A percentile compares a stretch with the other conserved stretches of the same genome.
Conservation (phyloP, 2,113 vertebrate species). For the Dendrocopos noguchii region DNA sequence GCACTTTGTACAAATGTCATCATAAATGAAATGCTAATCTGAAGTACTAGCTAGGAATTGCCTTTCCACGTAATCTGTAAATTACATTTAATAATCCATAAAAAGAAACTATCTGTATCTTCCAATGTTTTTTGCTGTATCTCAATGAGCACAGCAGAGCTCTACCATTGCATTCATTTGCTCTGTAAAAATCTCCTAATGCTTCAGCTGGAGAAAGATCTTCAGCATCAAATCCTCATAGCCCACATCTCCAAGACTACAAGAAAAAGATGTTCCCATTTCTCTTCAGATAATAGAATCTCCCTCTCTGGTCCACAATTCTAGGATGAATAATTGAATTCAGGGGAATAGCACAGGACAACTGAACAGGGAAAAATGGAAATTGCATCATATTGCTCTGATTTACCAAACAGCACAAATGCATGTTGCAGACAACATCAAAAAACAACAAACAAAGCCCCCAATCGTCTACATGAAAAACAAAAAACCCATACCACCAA, state of each 20-base stretch:
- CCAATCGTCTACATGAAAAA: neutral
- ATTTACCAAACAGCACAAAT: neutral
- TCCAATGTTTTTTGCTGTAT: neutral
- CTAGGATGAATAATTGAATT: neutral
- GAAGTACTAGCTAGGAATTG: neutral
- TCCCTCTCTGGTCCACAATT: neutral
- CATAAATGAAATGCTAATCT: neutral
- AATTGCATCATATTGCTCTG: neutral
- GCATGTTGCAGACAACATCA: neutral
- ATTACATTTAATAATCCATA: neutral
- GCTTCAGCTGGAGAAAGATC: neutral
- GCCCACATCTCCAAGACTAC: neutral
- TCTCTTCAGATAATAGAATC: neutral
- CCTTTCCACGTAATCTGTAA: neutral
- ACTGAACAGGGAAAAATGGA: neutral
- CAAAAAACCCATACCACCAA: neutral
- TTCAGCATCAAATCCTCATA: neutral
- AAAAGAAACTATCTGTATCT: neutral
- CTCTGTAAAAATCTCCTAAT: neutral
- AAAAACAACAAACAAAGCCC: neutral
- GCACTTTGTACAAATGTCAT: neutral
- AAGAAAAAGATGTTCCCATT: neutral
- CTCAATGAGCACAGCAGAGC: neutral
- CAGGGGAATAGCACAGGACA: neutral
- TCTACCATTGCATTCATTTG: neutral